Evolutionary conservation across 2,113 vertebrate species (phyloP).

Genomic region (Podarcis raffonei): DNA sequence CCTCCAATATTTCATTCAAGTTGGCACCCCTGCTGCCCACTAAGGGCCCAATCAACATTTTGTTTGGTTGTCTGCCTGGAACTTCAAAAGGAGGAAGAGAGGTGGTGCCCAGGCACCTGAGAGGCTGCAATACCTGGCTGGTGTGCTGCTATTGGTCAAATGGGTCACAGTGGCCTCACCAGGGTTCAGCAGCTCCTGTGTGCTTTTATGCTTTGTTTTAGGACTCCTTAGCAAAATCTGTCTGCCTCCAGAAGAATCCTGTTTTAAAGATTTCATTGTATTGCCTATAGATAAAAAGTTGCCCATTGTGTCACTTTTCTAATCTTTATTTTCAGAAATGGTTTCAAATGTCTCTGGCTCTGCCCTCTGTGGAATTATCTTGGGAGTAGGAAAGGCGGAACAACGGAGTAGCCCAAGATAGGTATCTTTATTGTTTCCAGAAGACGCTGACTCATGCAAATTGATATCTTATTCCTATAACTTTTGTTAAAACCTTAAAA

Average conservation of each 20-base stretch:
- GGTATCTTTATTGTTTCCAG: constrained; percentile 64
- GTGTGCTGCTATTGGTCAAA: not conserved
- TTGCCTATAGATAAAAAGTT: not conserved
- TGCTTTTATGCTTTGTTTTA: constrained; percentile 18
- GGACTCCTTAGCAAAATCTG: not conserved
- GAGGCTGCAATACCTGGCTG: too few species aligned
- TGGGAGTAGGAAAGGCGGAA: not conserved
- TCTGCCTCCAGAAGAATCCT: not conserved
- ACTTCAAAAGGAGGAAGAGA: not conserved
- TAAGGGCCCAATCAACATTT: not conserved
- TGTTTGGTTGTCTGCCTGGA: not conserved
- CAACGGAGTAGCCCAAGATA: not conserved
- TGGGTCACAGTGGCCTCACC: not conserved
- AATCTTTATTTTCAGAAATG: constrained; percentile 41
- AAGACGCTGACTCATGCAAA: constrained; percentile 45
- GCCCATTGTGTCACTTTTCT: not conserved
- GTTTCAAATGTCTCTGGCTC: constrained; percentile 35
- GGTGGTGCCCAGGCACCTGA: not conserved
- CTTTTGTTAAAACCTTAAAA: not conserved
- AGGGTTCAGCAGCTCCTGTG: not conserved
- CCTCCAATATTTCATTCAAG: too few species aligned
- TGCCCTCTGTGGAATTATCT: constrained; percentile 40
- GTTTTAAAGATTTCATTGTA: constrained; percentile 4
- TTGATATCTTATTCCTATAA: constrained; percentile 52
- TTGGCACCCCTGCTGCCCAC: too few species aligned